Conservation (phyloP, 2,797 vertebrate species). For the Scomberomorus guttatus region DNA sequence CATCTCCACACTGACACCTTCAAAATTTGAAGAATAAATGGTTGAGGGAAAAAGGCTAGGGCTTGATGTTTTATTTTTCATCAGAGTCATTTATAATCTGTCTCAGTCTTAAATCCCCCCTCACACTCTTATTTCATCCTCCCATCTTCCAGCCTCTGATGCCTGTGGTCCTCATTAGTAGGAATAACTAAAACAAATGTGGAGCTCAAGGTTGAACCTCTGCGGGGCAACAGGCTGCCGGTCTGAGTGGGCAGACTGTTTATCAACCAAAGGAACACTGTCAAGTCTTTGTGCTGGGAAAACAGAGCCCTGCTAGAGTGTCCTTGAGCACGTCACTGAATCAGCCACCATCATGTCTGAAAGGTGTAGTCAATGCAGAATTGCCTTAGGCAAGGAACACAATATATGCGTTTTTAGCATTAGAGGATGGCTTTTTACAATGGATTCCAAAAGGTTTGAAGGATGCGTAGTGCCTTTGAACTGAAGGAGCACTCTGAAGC, state of each 20-base stretch:
- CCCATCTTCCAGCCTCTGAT: slow-evolving; percentile 6
- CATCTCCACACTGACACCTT: slow-evolving; percentile 34
- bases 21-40: slow-evolving; percentile 32
- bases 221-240: neutral
- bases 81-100: slow-evolving; percentile 16
- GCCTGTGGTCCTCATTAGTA: slow-evolving; percentile 31
- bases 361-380: neutral
- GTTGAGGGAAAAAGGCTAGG: neutral
- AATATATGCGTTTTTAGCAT: neutral
- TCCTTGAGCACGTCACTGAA: neutral
- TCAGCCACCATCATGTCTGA: no score
- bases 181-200: slow-evolving; percentile 35
- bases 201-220: slow-evolving; percentile 13
- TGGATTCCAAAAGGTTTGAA: neutral
- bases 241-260: slow-evolving; percentile 1
- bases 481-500: neutral
- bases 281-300: neutral
- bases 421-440: neutral
- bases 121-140: slow-evolving; percentile 4
- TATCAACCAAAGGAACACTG: neutral
- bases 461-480: neutral
- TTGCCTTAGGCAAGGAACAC: neutral
- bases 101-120: slow-evolving; percentile 16
- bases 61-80: slow-evolving; percentile 36
- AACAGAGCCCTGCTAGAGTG: neutral